These are phyloP conservation scores for Formicarius rufipectus DNA, from an alignment of 2,113 vertebrate species.

Conservation along the genomic window DNA sequence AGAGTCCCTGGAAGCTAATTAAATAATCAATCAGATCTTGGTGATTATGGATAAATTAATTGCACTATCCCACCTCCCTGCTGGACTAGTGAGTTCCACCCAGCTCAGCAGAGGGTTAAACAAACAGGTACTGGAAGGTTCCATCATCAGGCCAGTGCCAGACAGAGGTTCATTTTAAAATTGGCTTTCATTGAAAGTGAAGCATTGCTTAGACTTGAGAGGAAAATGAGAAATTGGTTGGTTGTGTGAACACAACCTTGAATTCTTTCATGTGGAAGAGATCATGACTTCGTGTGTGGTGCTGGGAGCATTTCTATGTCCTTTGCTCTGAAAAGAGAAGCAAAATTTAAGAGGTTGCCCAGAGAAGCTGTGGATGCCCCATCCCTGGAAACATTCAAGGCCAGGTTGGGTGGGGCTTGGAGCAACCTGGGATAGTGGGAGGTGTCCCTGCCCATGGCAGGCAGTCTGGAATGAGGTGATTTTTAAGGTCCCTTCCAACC, in stretches of 20 bases:
- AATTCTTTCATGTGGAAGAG: background rate
- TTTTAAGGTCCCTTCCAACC: background rate
- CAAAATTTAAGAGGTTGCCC: background rate
- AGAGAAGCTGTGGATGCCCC: background rate
- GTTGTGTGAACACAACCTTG: background rate
- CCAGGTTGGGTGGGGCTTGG: background rate
- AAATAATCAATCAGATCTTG: background rate
- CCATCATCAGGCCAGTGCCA: background rate
- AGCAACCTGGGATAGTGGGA: background rate
- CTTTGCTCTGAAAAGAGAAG: background rate
- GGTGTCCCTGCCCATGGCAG: background rate
- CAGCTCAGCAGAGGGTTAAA: background rate
- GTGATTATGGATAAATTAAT: background rate
- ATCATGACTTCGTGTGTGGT: background rate
- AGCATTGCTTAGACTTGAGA: background rate
- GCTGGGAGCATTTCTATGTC: rapidly evolving
- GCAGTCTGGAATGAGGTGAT: background rate
- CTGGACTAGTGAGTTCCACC: background rate
- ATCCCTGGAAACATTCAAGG: background rate
- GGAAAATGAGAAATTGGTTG: background rate
- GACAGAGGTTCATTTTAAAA: background rate
- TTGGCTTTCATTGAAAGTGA: background rate
- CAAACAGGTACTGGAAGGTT: background rate
- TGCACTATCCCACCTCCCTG: background rate
- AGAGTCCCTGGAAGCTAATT: background rate